Evolutionary conservation across 2,113 vertebrate genomes (phyloP).

Genomic region (Heteronetta atricapilla): DNA sequence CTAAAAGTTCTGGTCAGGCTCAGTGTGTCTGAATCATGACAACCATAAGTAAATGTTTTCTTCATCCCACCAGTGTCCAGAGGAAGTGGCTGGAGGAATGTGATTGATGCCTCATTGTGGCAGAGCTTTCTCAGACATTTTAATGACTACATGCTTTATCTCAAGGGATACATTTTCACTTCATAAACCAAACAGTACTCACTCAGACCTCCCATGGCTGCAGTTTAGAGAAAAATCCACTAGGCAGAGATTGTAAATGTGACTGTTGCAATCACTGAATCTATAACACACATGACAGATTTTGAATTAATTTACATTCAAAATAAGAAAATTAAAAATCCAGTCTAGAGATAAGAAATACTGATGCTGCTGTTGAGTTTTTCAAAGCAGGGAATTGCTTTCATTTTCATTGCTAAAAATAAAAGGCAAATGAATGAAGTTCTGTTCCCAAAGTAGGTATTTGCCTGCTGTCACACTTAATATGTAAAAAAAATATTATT

Average conservation of each 20-base stretch:
- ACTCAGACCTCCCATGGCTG: background rate
- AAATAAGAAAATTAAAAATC: background rate
- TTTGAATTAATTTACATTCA: background rate
- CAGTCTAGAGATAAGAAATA: background rate
- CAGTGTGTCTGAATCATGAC: background rate
- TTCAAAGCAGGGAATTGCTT: background rate
- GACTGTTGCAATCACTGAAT: background rate
- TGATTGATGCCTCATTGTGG: background rate
- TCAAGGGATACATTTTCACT: conserved; percentile 1
- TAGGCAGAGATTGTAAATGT: background rate
- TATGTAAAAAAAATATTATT: background rate
- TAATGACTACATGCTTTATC: accelerated
- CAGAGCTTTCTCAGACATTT: background rate
- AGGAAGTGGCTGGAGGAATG: background rate
- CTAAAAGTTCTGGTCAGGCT: background rate
- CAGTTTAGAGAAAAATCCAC: background rate
- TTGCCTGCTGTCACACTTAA: background rate
- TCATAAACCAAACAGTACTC: background rate
- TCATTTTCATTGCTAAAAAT: background rate
- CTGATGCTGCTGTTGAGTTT: background rate
- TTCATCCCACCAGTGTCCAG: background rate
- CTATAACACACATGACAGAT: background rate
- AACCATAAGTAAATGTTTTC: background rate
- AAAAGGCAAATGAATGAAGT: background rate
- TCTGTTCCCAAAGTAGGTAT: background rate